Conservation (phyloP, 2,113 vertebrate species). For the Probosciger aterrimus region DNA sequence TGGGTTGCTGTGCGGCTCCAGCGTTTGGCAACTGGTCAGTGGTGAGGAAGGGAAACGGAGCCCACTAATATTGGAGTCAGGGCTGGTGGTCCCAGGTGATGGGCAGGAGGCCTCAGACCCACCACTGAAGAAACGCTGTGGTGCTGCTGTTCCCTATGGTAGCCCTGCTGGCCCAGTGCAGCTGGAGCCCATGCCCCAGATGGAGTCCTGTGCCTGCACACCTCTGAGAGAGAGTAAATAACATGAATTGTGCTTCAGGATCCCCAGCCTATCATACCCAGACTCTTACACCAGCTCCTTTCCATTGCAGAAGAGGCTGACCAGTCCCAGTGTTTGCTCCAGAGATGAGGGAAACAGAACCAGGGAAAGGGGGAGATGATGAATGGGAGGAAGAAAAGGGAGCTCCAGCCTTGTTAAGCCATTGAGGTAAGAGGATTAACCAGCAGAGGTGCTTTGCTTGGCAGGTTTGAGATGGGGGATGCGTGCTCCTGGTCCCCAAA, state of each 20-base stretch:
- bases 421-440: neutral
- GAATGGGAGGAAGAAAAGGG: neutral
- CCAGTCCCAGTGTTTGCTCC: neutral
- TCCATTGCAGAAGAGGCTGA: rapidly evolving
- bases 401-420: neutral
- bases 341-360: neutral
- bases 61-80: neutral
- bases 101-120: neutral
- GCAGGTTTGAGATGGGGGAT: neutral
- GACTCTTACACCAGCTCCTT: no score
- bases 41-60: neutral
- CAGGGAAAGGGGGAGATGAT: neutral
- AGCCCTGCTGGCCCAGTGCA: neutral
- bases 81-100: rapidly evolving
- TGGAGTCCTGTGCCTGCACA: neutral
- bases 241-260: neutral
- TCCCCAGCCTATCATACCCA: rapidly evolving
- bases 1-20: rapidly evolving
- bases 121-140: rapidly evolving
- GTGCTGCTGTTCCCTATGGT: neutral
- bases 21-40: neutral
- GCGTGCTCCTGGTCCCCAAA: neutral
- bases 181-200: neutral
- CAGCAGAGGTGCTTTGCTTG: neutral
- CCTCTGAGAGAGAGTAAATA: neutral